Conservation (phyloP, 2,888 invertebrate genomes). For the Pollenia amentaria region DNA sequence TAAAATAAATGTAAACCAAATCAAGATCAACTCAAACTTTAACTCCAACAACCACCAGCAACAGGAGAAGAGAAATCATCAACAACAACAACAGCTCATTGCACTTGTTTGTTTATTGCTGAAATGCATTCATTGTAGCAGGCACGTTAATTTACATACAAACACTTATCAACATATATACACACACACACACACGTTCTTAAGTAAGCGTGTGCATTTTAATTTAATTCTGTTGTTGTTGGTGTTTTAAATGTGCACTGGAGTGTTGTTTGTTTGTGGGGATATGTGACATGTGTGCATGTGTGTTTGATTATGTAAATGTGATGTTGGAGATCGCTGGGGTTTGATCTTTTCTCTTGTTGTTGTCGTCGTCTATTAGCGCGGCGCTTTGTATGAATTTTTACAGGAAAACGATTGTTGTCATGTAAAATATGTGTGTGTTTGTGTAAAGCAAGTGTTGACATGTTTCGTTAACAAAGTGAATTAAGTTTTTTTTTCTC, state of each 20-base stretch:
- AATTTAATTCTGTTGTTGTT: conserved; percentile 28
- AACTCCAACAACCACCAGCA: conserved; percentile 52
- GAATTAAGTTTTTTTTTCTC: conserved; percentile 67
- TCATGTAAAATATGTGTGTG: conserved; percentile 71
- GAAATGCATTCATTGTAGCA: conserved; percentile 60
- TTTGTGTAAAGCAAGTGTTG: conserved; percentile 74
- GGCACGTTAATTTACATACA: conserved; percentile 58
- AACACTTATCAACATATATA: conserved; percentile 15
- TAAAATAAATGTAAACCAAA: conserved; percentile 58
- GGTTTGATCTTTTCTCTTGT: conserved; percentile 68
- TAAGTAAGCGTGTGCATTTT: conserved; percentile 24
- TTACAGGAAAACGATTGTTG: conserved; percentile 73
- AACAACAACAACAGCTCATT: conserved; percentile 68
- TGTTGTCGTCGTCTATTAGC: conserved; percentile 70
- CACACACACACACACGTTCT: conserved; percentile 18
- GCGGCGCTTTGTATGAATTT: conserved; percentile 72
- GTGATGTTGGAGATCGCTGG: conserved; percentile 61
- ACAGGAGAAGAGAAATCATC: conserved; percentile 55
- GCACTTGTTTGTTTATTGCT: conserved; percentile 65
- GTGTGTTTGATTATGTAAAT: conserved; percentile 16
- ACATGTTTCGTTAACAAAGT: conserved; percentile 73
- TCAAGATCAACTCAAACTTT: conserved; percentile 70
- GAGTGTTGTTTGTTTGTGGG: background rate
- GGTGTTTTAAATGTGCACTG: conserved; percentile 27
- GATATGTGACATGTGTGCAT: background rate